Percentiles rank a stretch among this genome's conserved stretches.
These are phyloP conservation scores for Chalcosyrphus nemorum DNA, from an alignment of 2,888 invertebrate genomes.

Conservation along the genomic window DNA sequence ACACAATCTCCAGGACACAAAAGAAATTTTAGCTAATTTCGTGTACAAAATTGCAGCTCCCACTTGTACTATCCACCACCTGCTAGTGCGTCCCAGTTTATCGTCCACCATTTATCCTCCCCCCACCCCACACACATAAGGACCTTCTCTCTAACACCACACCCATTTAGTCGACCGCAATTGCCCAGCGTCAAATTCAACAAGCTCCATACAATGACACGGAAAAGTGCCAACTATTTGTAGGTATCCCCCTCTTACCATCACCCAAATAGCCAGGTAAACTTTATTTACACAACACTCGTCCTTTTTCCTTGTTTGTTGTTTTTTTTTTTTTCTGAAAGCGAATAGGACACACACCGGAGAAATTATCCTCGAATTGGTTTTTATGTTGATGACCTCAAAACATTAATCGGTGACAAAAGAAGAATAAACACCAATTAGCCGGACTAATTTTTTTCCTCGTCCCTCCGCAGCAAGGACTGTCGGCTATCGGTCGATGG, in stretches of 20 bases:
- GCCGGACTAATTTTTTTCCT: conserved; percentile 45
- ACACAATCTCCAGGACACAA: background rate
- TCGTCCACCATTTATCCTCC: background rate
- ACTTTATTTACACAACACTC: conserved; percentile 32
- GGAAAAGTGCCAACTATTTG: conserved; percentile 29
- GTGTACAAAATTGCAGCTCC: background rate
- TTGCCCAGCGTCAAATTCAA: background rate
- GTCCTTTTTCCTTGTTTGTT: too few species aligned
- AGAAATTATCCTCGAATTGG: conserved; percentile 45
- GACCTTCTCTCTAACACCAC: too few species aligned
- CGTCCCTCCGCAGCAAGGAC: background rate
- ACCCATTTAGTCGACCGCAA: conserved; percentile 10
- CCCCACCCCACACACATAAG: background rate
- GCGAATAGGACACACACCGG: background rate
- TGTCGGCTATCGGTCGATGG: conserved; percentile 19
- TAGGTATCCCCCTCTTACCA: background rate
- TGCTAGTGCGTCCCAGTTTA: conserved; percentile 16
- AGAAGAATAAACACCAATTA: conserved; percentile 64
- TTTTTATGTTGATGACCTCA: conserved; percentile 56
- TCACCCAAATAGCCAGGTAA: background rate
- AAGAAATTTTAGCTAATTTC: background rate
- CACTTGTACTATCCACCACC: background rate
- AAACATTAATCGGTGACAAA: conserved; percentile 68
- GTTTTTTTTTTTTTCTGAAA: too few species aligned
- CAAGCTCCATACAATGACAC: conserved; percentile 7